Base-by-base conservation (phyloP, 2,113 vertebrate genomes). In the Cyanistes caeruleus region DNA sequence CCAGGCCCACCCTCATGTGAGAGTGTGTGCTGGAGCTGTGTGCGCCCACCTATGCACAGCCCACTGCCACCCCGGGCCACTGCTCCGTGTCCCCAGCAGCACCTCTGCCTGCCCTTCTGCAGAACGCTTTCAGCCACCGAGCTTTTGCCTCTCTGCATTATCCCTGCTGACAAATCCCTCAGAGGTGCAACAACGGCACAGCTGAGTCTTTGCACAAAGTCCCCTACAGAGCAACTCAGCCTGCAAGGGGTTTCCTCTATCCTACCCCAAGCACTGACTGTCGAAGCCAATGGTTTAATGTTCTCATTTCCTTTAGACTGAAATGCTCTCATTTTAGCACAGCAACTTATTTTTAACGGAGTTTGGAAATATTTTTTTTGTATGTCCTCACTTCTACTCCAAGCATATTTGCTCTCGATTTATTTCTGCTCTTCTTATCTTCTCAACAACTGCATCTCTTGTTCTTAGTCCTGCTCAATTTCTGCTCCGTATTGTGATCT, bases 391-490 rank as follows among this genome's bases (percentile, higher is more conserved):
- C 87, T 93, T 92, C 79, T 76, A 31, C 84, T 91, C 87, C 84
- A 80, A 89, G 84, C 33, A 80, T 96, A 95, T 92, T 97, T 97
- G 95, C 94, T 97, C 95, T 97, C 95, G 93, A 94, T 96, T 97
- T 97, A 97, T 96, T 97, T 94, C 87, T 88, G 75, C 55, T 87
- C n/a, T 30, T 94, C 95, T 97, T 96, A 97, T 95, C 97, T 94
- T 74, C 78, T 85, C 84, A 94, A 93, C 53, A 95, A 94, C 95
- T 85, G 87, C 89, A 94, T 83, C 94, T 89, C 96, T 97, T 96
- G 93, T 96, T 97, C 96, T 95, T 96, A 93, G 94, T 96, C 84
- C 86, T 95, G 94, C 88, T 97, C 94, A 79, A 96, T 96, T 96
- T 97, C 86, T 93, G 87, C 55, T 95, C 87, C 4, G 86, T 84